Base-by-base conservation (phyloP, 2,113 vertebrate species). In the Megaceryle torquata region DNA sequence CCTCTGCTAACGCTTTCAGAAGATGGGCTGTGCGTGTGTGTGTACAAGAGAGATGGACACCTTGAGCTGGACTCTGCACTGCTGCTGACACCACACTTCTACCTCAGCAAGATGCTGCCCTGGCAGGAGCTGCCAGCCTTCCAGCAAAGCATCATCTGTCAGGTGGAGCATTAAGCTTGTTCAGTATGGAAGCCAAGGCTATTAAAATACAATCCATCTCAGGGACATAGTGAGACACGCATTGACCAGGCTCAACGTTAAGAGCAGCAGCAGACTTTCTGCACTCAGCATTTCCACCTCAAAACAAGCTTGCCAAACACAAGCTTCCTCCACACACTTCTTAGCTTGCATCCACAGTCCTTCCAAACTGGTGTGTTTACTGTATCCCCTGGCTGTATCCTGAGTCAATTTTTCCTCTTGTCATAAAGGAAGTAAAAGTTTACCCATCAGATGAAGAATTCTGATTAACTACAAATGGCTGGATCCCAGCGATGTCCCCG, bases 401-500 rank as follows among this genome's bases (percentile, higher is more conserved):
- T 78, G 76, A 94, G 85, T 80, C 75, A 78, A 54, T 94, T 97
- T 96, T 95, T 92, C 81, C 93, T 95, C 68, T 88, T 97, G 86
- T 94, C 88, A 86, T 60, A 76, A 92, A 95, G 95, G 94, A 96
- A 97, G 83, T 93, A 95, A 89, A 95, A 95, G 79, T 96, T 97
- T 97, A 94, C 80, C 86, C 96, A 97, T 96, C 67, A 95, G 85
- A 96, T 41, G 7, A 96, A 94, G 96, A 96, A 97, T 97, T 97
- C 91, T 83, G 85, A 96, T 97, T 94, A 95, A 80, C 65, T 93
- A 67, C 64, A 94, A 97, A 97, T 93, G 89, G 43, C 60, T 89
- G 46, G n/a, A 89, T 91, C 44, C 89, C 91, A 92, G 50, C 63
- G 46, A 54, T 92, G 69, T 77, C 41, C 48, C 87, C 54, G 18